Conservation (phyloP, 2,888 invertebrate genomes). For the Patella pellucida region DNA sequence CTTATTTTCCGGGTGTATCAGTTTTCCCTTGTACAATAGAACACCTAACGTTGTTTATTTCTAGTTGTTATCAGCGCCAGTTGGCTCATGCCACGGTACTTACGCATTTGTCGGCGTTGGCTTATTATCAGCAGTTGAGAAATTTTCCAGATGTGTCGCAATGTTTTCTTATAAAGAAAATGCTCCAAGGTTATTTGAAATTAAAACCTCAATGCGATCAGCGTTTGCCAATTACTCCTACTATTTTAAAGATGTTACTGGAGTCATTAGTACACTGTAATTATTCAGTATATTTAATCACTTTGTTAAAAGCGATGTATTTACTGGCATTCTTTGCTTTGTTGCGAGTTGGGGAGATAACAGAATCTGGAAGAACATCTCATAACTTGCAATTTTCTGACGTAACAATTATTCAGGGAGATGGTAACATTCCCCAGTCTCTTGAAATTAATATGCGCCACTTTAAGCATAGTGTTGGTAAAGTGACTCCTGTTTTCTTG, state of each 20-base stretch:
- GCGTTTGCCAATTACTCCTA: too few species aligned
- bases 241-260: too few species aligned
- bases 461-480: too few species aligned
- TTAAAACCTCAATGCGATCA: too few species aligned
- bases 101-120: neutral
- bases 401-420: too few species aligned
- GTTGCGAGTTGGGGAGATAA: conserved; percentile 11
- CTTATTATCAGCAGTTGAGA: neutral
- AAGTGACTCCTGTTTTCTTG: too few species aligned
- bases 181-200: too few species aligned
- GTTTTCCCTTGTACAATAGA: neutral
- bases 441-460: too few species aligned
- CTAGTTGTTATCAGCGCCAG: neutral
- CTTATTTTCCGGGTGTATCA: neutral
- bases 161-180: neutral
- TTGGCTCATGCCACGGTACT: neutral
- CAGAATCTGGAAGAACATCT: neutral
- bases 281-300: too few species aligned
- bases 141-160: neutral
- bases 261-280: too few species aligned
- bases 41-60: neutral
- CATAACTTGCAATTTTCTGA: too few species aligned
- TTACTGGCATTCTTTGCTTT: conserved; percentile 14
- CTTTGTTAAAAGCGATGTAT: neutral
- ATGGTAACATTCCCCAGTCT: too few species aligned